Evolutionary conservation across 2,113 vertebrate genomes (phyloP), one percentile per base, ranked within the genome.

Genomic region (Platysternon megacephalum): DNA sequence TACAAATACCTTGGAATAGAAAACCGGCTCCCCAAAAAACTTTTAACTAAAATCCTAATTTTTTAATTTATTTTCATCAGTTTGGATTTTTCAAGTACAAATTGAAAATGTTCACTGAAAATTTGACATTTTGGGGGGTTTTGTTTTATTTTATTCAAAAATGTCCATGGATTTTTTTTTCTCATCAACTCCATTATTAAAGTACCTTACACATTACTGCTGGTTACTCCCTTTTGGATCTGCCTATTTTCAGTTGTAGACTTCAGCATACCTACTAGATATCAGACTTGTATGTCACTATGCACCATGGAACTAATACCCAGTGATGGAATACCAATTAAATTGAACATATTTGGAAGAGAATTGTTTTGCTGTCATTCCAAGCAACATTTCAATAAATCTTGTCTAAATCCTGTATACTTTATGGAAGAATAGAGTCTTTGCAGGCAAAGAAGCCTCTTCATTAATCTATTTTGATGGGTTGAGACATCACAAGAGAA

Each of bases 381-480:
- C 28, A 93, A 74, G 13, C 2, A 72, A 91, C 94, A 52, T 94
- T 94, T 91, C 79, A 83, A 92, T 92, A 96, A 91, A 92, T 93
- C 48, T 92, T 96, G 74, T 65, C 51, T 85, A 94, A 95, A 88
- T 88, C 12, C 11, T 82, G 2, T 29, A 16, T 78, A 56, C 56
- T 91, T 94, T 61, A 78, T 84, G 90, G 52, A 97, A 90, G 11
- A 87, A 96, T 48, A 79, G 78, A 48, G 16, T 76, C 78, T 87
- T 91, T 86, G 14, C 35, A 79, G 87, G 14, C 26, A 92, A 79
- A 88, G 79, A 85, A 96, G 78, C 4, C 3, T 88, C 83, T 94
- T 90, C 29, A 74, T 89, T 78, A 84, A 61, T 95, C 84, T 91
- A 72, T 91, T 94, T 82, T 92, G 35, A 82, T 52, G 79, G 28